Base-by-base conservation (phyloP, 2,888 invertebrate species). In the Xestoiulus laeticollis region DNA sequence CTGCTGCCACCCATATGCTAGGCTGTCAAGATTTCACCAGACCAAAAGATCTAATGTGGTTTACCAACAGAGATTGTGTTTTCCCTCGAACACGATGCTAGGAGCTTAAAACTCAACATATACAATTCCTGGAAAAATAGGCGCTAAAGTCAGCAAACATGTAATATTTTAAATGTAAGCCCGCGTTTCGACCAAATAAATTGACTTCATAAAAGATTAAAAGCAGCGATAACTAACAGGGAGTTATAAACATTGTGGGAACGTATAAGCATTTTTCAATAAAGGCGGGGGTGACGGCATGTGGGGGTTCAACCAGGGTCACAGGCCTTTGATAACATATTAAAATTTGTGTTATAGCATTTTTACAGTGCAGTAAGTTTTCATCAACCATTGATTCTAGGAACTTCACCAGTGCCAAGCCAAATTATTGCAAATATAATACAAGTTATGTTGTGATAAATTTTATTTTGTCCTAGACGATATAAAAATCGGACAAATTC, bases 41-140 rank as follows among this genome's bases (percentile, higher is more conserved):
- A 26, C 30, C 30, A 78, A 78, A 78, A 78, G 78, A 78, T 78
- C 78, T 78, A 78, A 30, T 78, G 78, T 78, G 78, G 78, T 78
- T 78, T 78, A 78, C 78, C 78, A 78, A 78, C 26, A 14, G 30
- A 78, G 78, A 78, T 78, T 78, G 78, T 78, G 26, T 38, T 78
- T 78, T 78, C 68, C 26, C 30, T 30, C 78, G 78, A 78, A 78
- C 78, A 14, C 22, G 78, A 78, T n/a, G n/a, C n/a, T n/a, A 48
- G 78, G 78, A 12, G 78, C 26, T 78, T 78, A 78, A n/a, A 26
- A 30, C 78, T 78, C 78, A 26, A 26, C 78, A 78, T 30, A 78
- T 10, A 78, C 78, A 78, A 78, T 78, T 78, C 78, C 30, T 0
- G 3, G 78, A 78, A n/a, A 78, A 78, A 30, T 78, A 14, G 22